A percentile compares a stretch with the other conserved stretches of the same genome.
Evolutionary conservation across 2,113 vertebrate species (phyloP).

Genomic region (Hydrolagus affinis): DNA sequence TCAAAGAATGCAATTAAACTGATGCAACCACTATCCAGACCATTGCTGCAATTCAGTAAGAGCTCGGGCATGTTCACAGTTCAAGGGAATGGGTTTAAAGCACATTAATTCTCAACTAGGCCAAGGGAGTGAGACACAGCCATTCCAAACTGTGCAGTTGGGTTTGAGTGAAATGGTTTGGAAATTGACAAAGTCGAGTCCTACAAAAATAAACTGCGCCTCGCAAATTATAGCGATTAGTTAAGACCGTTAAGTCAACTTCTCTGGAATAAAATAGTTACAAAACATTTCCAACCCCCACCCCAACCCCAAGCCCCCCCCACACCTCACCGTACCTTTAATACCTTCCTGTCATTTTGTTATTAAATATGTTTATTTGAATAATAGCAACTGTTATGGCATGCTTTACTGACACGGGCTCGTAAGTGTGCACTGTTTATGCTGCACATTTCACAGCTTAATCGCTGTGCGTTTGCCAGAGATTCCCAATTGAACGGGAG

Average conservation of each 20-base stretch:
- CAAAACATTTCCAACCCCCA: background rate
- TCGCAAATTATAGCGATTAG: background rate
- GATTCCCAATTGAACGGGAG: no score
- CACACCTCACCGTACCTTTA: background rate
- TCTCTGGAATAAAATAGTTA: background rate
- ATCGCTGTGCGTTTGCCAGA: no score
- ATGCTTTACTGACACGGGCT: background rate
- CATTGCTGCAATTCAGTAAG: background rate
- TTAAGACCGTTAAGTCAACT: background rate
- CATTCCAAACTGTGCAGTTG: background rate
- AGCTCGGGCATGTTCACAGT: background rate
- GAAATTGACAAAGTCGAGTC: background rate
- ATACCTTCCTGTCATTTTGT: background rate
- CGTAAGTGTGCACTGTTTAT: no score
- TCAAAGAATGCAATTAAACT: background rate
- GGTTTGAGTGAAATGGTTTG: background rate
- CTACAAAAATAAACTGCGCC: background rate
- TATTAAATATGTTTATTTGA: no score
- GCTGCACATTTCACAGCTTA: no score
- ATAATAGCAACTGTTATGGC: background rate
- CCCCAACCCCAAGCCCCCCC: no score
- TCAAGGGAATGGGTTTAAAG: background rate
- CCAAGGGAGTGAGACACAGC: background rate
- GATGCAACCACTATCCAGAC: background rate
- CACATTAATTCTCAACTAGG: background rate